Percentiles rank a stretch among this genome's conserved stretches.
phyloP scores from a whole-genome alignment of 2,797 vertebrate species.

The Sarcoramphus papa region DNA sequence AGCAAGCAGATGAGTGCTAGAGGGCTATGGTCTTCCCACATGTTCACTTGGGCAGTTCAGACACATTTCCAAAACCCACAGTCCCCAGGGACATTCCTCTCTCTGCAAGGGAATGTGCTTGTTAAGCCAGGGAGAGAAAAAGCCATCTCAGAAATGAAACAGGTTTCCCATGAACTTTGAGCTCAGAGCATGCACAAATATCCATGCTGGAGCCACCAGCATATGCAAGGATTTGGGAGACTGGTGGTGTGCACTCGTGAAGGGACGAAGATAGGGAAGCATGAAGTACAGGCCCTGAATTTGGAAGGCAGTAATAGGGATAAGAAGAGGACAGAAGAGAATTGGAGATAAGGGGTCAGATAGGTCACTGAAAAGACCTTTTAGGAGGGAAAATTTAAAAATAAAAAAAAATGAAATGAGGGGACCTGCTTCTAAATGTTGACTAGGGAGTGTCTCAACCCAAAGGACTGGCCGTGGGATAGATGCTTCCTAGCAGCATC shows the following conservation, averaged over 20 bases:
- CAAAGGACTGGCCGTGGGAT: background rate
- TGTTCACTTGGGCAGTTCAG: background rate
- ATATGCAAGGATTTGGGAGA: background rate
- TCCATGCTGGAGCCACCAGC: background rate
- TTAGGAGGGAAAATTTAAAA: background rate
- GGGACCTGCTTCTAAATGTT: background rate
- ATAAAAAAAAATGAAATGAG: background rate
- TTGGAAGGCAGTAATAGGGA: background rate
- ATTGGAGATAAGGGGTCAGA: background rate
- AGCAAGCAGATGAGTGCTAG: background rate
- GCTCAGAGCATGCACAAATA: background rate
- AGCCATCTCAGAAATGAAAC: background rate
- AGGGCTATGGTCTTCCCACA: background rate
- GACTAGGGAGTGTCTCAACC: background rate
- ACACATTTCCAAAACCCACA: background rate
- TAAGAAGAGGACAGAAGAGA: background rate
- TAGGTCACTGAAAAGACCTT: background rate
- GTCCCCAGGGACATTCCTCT: background rate
- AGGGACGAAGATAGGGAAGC: background rate
- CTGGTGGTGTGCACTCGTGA: background rate
- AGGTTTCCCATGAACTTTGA: background rate
- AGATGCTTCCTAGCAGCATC: background rate
- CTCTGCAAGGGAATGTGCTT: background rate
- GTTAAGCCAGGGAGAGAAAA: background rate
- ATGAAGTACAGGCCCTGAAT: background rate